Conservation (phyloP, 1,140 invertebrate genomes). For the Colletes gigas region DNA sequence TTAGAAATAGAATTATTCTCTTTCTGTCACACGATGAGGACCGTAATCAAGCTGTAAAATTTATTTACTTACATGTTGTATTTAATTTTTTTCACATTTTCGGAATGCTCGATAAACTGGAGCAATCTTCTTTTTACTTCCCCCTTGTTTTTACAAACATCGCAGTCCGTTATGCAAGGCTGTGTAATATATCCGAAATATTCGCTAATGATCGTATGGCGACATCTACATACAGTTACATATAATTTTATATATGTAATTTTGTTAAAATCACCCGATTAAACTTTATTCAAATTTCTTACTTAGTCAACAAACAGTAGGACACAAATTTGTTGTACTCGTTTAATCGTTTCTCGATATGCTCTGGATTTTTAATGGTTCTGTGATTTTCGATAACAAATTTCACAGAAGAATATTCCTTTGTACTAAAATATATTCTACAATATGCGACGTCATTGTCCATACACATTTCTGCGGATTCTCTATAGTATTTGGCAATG, state of each 20-base stretch:
- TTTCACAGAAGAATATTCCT: slow-evolving; percentile 10
- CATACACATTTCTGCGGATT: not conserved
- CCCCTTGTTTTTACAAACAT: not conserved
- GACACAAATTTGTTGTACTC: slow-evolving; percentile 21
- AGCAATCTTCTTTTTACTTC: not conserved
- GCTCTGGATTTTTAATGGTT: not conserved
- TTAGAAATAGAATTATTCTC: not conserved
- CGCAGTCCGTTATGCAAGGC: slow-evolving; percentile 15
- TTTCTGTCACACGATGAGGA: too few species aligned
- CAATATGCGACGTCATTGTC: not conserved
- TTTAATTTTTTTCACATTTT: not conserved
- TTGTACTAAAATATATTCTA: slow-evolving; percentile 22
- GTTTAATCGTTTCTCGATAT: not conserved
- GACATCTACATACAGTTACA: slow-evolving; percentile 7
- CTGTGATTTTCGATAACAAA: not conserved
- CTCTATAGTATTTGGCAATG: slow-evolving; percentile 14
- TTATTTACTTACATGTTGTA: slow-evolving; percentile 17
- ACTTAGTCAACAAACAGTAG: slow-evolving; percentile 20
- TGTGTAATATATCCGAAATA: not conserved
- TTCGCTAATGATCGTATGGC: not conserved
- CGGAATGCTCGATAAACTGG: slow-evolving; percentile 13
- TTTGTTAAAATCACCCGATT: not conserved
- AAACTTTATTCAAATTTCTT: not conserved
- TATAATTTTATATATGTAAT: not conserved
- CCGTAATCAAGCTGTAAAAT: too few species aligned